Base-by-base conservation (phyloP, 2,797 vertebrate species). In the Acanthurus tractus region DNA sequence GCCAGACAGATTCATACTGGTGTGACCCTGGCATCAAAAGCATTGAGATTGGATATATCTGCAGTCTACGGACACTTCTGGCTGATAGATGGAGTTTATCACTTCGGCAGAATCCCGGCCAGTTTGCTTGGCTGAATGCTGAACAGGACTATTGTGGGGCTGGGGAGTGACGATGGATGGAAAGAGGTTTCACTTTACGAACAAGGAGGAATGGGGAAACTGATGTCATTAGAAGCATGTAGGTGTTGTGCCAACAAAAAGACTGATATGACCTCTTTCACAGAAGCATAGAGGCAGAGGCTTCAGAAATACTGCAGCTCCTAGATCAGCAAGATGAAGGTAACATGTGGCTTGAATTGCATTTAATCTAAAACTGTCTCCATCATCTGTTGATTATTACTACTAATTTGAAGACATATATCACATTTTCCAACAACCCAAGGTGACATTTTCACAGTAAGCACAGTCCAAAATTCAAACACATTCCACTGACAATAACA, bases 21-120 rank as follows among this genome's bases (percentile, higher is more conserved):
- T 83, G 88, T 89, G 85, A 92, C 90, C 79, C 70, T 81, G 70
- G 70, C 76, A 76, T 78, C 79, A 79, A 74, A 87, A 78, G 70
- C 70, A 44, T 9, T 55, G 63, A 74, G 68, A 89, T 69, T 63
- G 83, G 76, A 87, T 78, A 53, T 74, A 87, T 85, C 84, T 82
- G 83, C 72, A 87, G 81, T 83, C 85, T 74, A 53, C 1, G 20
- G 78, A 84, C 0, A 67, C 80, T 79, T 86, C 66, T 69, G 61
- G 79, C 88, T 88, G 88, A 92, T 91, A 89, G 90, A 91, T 83
- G 65, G 73, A 66, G 76, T 81, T 93, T 89, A 87, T 90, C 89
- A 91, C 76, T 86, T 77, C 5, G 10, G 72, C 49, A 71, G 75
- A 88, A 81, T 81, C 68, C 71, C 70, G 78, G 79, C 67, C 73